Evolutionary conservation across 2,797 vertebrate species (phyloP).

Genomic region (Botia kubotai): DNA sequence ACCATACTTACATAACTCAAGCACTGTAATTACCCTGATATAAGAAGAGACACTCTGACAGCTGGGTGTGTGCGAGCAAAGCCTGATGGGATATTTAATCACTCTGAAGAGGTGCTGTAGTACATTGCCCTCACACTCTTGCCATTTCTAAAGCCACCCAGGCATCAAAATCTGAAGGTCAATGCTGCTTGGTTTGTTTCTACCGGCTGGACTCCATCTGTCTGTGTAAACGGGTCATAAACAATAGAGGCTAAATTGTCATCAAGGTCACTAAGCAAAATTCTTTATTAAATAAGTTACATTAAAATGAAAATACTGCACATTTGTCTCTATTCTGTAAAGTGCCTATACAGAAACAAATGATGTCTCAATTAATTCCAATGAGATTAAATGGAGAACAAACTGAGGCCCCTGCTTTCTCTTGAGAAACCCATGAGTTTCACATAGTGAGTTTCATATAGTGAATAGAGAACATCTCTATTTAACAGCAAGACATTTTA

Average conservation of each 20-base stretch:
- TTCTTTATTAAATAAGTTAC: neutral
- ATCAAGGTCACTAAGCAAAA: conserved; percentile 1
- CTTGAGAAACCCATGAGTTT: no score
- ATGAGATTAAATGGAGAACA: no score
- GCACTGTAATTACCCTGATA: conserved; percentile 4
- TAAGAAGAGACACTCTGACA: conserved; percentile 4
- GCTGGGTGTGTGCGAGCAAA: neutral
- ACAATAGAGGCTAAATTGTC: neutral
- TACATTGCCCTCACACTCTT: neutral
- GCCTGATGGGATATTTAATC: conserved; percentile 35
- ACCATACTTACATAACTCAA: neutral
- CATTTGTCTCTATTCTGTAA: neutral
- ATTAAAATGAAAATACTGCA: neutral
- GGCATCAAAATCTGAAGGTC: conserved; percentile 47
- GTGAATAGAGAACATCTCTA: no score
- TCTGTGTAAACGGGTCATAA: conserved; percentile 2
- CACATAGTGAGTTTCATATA: no score
- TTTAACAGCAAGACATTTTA: no score
- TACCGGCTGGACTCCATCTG: conserved; percentile 35
- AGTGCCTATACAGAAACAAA: neutral
- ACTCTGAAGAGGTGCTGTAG: conserved; percentile 10
- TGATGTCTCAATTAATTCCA: no score
- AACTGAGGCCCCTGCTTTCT: no score
- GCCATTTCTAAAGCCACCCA: conserved; percentile 42
- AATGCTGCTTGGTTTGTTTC: conserved; percentile 9